Evolutionary conservation across 2,797 vertebrate species (phyloP).

Genomic region (Oryzias sinensis): DNA sequence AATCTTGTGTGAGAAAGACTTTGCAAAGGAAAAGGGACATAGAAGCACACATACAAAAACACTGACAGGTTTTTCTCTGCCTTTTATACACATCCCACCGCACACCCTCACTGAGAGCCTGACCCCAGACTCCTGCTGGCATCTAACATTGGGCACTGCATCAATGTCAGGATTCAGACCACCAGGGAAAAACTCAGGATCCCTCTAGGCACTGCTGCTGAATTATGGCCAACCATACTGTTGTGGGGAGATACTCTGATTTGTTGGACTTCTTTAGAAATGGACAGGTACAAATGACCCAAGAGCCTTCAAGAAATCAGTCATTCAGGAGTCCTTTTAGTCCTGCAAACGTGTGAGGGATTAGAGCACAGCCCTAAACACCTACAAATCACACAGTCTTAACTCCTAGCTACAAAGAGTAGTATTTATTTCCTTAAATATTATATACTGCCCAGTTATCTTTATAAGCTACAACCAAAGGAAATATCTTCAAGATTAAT

Average conservation of each 20-base stretch:
- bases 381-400: conserved; percentile 22
- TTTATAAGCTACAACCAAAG: background rate
- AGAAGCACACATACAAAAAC: conserved; percentile 20
- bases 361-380: conserved; percentile 23
- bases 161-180: conserved; percentile 85
- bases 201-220: conserved; percentile 67
- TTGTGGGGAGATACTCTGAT: conserved; percentile 60
- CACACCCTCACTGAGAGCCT: conserved; percentile 64
- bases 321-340: conserved; percentile 53
- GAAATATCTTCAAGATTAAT: no score
- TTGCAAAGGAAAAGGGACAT: conserved; percentile 48
- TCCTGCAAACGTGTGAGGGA: conserved; percentile 26
- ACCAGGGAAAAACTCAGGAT: conserved; percentile 80
- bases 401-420: conserved; percentile 19
- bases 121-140: conserved; percentile 71
- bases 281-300: conserved; percentile 71
- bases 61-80: conserved; percentile 22
- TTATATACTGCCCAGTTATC: conserved; percentile 27
- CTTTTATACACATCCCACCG: conserved; percentile 49
- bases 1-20: conserved; percentile 72
- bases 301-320: conserved; percentile 43
- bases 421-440: conserved; percentile 23
- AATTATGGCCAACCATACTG: conserved; percentile 68
- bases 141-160: conserved; percentile 83
- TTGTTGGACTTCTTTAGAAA: conserved; percentile 66